Percentiles rank a stretch among this genome's conserved stretches.
Evolutionary conservation across 2,113 vertebrate species (phyloP).

Genomic region (Laticauda colubrina): DNA sequence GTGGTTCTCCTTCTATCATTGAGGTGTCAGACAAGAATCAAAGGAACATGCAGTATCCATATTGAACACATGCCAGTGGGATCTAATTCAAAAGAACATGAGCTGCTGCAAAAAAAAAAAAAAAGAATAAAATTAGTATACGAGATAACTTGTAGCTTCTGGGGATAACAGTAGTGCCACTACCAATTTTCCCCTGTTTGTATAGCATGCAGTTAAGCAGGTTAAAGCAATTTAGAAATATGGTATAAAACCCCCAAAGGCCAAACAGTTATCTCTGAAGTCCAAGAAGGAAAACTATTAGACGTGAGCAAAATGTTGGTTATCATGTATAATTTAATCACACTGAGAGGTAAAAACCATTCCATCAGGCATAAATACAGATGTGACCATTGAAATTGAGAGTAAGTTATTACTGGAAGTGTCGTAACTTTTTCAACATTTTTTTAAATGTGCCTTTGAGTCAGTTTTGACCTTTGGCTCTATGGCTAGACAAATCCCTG

Average conservation of each 20-base stretch:
- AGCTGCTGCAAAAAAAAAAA: not conserved
- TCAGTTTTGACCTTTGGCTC: not conserved
- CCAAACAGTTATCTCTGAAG: not conserved
- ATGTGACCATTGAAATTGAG: not conserved
- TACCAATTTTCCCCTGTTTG: not conserved
- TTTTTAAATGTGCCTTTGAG: not conserved
- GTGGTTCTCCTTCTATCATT: not conserved
- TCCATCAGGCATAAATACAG: not conserved
- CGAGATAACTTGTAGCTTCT: not conserved
- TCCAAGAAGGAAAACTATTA: not conserved
- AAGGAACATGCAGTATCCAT: not conserved
- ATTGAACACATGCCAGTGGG: not conserved
- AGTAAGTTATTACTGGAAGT: not conserved
- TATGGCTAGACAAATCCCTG: not conserved
- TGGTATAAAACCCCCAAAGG: not conserved
- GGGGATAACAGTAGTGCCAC: not conserved
- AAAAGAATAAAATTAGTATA: not conserved
- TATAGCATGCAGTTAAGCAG: not conserved
- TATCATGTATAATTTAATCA: not conserved
- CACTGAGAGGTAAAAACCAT: not conserved
- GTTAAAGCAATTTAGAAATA: not conserved
- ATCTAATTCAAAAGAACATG: not conserved
- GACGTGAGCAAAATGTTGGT: not conserved
- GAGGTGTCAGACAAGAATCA: not conserved
- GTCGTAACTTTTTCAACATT: not conserved